Evolutionary conservation across 2,888 invertebrate species (phyloP).

Genomic region (Pollenia griseotomentosa): DNA sequence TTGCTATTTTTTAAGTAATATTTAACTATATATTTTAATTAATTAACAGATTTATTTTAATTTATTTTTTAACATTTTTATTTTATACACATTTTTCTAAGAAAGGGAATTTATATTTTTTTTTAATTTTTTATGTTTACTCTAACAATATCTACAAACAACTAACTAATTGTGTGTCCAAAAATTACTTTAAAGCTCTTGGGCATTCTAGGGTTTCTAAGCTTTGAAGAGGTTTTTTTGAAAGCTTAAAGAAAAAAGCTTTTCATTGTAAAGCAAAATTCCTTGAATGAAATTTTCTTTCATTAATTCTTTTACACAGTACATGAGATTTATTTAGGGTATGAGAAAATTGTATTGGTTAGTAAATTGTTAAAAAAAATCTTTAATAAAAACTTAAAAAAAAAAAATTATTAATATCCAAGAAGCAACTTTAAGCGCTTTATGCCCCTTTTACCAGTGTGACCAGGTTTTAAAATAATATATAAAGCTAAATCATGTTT

Average conservation of each 20-base stretch:
- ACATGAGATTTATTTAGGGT: neutral
- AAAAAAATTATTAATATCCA: too few relatives aligned
- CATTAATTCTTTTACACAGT: conserved; percentile 37
- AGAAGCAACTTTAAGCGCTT: too few relatives aligned
- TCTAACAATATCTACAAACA: conserved; percentile 68
- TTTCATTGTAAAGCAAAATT: conserved; percentile 32
- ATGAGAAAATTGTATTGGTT: neutral
- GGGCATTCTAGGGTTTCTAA: conserved; percentile 62
- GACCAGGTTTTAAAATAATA: too few relatives aligned
- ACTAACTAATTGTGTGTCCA: conserved; percentile 49
- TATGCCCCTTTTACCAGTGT: too few relatives aligned
- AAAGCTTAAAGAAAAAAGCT: conserved; percentile 40
- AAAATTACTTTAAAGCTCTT: conserved; percentile 58
- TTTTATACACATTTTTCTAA: conserved; percentile 34
- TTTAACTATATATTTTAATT: conserved; percentile 6
- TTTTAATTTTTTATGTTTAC: conserved; percentile 43
- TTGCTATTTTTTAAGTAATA: conserved; percentile 7
- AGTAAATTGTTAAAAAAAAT: too few relatives aligned
- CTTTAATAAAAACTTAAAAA: too few relatives aligned
- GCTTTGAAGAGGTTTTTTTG: conserved; percentile 40
- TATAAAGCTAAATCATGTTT: too few relatives aligned
- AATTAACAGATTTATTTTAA: neutral
- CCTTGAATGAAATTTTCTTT: conserved; percentile 49
- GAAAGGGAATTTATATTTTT: conserved; percentile 40
- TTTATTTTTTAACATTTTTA: conserved; percentile 16